Evolutionary conservation across 1,140 invertebrate species (phyloP).

Genomic region (Caenorhabditis latens): DNA sequence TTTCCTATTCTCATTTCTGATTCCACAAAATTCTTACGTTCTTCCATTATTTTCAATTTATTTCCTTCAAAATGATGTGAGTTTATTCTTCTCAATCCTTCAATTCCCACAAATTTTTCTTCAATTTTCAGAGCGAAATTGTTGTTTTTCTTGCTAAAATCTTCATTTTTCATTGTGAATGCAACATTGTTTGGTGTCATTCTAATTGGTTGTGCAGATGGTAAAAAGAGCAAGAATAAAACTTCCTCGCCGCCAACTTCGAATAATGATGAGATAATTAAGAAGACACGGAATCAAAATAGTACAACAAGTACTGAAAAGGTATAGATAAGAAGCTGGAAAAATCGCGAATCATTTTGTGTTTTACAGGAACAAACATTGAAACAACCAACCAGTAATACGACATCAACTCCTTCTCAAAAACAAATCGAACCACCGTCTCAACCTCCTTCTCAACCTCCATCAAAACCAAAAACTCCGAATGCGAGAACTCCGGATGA

Average conservation of each 20-base stretch:
- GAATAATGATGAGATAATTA: neutral
- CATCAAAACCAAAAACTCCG: conserved; percentile 12
- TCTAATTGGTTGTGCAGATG: neutral
- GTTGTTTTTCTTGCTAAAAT: conserved; percentile 69
- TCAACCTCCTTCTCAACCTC: neutral
- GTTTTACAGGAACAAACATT: neutral
- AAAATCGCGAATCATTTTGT: neutral
- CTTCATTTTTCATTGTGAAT: conserved; percentile 38
- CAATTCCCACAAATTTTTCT: conserved; percentile 75
- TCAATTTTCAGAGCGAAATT: conserved; percentile 73
- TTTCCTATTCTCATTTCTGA: neutral
- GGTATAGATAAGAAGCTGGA: neutral
- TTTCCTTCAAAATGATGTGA: neutral
- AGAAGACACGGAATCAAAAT: neutral
- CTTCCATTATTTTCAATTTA: conserved; percentile 39
- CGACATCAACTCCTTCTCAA: neutral
- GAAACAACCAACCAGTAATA: neutral
- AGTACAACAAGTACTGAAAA: conserved; percentile 12
- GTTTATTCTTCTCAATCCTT: too few species aligned
- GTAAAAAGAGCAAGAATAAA: neutral
- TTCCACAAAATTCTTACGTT: neutral
- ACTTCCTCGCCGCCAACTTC: neutral
- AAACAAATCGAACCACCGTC: neutral
- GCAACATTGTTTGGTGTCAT: conserved; percentile 9
- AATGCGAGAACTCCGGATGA: neutral